A percentile compares a stretch with the other conserved stretches of the same genome.
Evolutionary conservation across 2,888 invertebrate species (phyloP).

Genomic region (Nezara viridula): DNA sequence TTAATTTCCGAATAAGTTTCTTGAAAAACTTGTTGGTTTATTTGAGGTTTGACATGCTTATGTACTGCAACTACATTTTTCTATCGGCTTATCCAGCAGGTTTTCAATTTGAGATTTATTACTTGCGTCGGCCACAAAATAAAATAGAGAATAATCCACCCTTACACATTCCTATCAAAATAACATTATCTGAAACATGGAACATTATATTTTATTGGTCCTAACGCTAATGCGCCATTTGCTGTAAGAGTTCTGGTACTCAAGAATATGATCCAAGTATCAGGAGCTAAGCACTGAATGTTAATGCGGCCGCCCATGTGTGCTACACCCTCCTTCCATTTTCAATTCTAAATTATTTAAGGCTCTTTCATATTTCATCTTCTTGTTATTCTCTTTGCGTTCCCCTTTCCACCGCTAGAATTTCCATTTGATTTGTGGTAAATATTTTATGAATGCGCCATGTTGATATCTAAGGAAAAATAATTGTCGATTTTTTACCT

Average conservation of each 20-base stretch:
- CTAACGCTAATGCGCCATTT: neutral
- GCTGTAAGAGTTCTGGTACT: neutral
- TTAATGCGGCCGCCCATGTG: neutral
- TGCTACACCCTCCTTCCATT: neutral
- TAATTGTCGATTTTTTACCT: neutral
- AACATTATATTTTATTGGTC: neutral
- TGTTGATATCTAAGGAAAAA: neutral
- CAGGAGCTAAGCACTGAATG: neutral
- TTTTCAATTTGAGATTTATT: too few species aligned
- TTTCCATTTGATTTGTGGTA: neutral
- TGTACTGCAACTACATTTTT: too few species aligned
- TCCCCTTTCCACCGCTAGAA: neutral
- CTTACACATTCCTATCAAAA: neutral
- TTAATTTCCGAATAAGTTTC: too few species aligned
- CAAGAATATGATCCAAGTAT: neutral
- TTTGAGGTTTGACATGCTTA: too few species aligned
- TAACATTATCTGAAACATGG: neutral
- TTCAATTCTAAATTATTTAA: slow-evolving; percentile 17
- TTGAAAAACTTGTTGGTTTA: too few species aligned
- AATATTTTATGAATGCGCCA: neutral
- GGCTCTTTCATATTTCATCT: neutral
- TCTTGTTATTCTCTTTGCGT: neutral
- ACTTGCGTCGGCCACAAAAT: too few species aligned
- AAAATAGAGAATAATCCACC: too few species aligned
- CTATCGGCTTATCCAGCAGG: too few species aligned